phyloP scores from a whole-genome alignment of 2,797 vertebrate species.

The Holocentrus rufus region DNA sequence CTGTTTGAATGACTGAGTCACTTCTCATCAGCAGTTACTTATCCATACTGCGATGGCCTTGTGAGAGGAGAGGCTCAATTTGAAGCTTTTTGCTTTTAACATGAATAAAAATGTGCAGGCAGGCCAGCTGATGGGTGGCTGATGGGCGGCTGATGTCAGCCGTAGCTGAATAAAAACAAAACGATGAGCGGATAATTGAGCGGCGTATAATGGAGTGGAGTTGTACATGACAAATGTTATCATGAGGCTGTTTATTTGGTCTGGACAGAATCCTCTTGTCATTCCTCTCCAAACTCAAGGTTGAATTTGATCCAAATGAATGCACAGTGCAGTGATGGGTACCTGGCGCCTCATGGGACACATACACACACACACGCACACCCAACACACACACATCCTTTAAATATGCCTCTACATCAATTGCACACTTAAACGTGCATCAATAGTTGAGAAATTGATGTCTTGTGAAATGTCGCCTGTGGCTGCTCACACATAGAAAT shows the following conservation, averaged over 20 bases:
- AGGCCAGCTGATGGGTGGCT: background rate
- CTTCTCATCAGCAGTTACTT: slow-evolving; percentile 38
- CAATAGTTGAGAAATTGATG: slow-evolving; percentile 44
- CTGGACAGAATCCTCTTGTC: slow-evolving; percentile 17
- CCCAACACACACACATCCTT: background rate
- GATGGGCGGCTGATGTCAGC: background rate
- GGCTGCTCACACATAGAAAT: slow-evolving; percentile 25
- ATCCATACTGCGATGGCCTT: slow-evolving; percentile 29
- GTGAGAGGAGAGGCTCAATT: slow-evolving; percentile 14
- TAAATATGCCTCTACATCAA: slow-evolving; percentile 48
- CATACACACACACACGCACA: background rate
- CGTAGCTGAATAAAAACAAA: background rate
- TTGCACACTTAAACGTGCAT: slow-evolving; percentile 56
- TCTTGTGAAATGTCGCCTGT: slow-evolving; percentile 6
- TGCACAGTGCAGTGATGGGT: slow-evolving; percentile 14
- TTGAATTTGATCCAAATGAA: slow-evolving; percentile 38
- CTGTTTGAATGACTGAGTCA: background rate
- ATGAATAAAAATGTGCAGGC: background rate
- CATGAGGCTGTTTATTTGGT: slow-evolving; percentile 39
- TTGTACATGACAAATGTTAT: slow-evolving; percentile 6
- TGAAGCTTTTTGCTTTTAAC: slow-evolving; percentile 26
- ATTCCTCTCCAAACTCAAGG: slow-evolving; percentile 26
- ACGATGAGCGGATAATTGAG: background rate
- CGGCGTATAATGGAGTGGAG: no score
- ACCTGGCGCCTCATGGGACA: slow-evolving; percentile 31